A percentile compares a stretch with the other conserved stretches of the same genome.
phyloP scores from a whole-genome alignment of 2,888 invertebrate genomes.

The Leptogaster cylindrica region DNA sequence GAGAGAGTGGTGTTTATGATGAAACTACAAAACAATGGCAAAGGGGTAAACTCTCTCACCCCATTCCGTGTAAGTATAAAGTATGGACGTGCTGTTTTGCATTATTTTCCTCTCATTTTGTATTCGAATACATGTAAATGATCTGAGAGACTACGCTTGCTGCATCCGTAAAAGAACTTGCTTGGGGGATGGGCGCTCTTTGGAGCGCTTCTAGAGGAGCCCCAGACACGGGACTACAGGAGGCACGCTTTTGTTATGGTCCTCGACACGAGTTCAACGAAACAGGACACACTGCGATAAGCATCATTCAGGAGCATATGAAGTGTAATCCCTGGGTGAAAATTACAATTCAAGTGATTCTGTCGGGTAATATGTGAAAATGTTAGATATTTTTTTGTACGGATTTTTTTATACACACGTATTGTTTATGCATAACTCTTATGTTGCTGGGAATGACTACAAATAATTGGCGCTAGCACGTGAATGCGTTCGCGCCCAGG shows the following conservation, averaged over 20 bases:
- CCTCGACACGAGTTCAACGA: conserved; percentile 23
- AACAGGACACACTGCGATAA: conserved; percentile 34
- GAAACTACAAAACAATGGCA: conserved; percentile 26
- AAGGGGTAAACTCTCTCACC: conserved; percentile 21
- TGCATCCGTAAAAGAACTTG: conserved; percentile 32
- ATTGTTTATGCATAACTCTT: too few species aligned
- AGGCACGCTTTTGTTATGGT: conserved; percentile 22
- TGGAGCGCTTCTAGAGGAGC: too few species aligned
- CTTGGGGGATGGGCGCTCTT: too few species aligned
- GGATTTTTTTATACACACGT: too few species aligned
- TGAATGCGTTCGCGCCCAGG: neutral
- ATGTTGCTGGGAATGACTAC: too few species aligned
- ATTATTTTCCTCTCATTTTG: conserved; percentile 39
- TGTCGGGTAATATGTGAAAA: conserved; percentile 39
- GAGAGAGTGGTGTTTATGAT: too few species aligned
- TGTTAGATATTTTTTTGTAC: conserved; percentile 31
- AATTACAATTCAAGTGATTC: conserved; percentile 37
- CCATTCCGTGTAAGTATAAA: conserved; percentile 31
- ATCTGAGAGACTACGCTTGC: conserved; percentile 31
- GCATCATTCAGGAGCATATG: conserved; percentile 39
- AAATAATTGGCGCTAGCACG: conserved; percentile 9
- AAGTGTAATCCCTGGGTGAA: conserved; percentile 39
- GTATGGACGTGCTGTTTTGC: conserved; percentile 39
- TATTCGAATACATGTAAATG: conserved; percentile 38
- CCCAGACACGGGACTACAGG: neutral